These are phyloP conservation scores for Eulemur mongoz DNA, from an alignment of 2,797 vertebrate genomes.

Conservation along the genomic window DNA sequence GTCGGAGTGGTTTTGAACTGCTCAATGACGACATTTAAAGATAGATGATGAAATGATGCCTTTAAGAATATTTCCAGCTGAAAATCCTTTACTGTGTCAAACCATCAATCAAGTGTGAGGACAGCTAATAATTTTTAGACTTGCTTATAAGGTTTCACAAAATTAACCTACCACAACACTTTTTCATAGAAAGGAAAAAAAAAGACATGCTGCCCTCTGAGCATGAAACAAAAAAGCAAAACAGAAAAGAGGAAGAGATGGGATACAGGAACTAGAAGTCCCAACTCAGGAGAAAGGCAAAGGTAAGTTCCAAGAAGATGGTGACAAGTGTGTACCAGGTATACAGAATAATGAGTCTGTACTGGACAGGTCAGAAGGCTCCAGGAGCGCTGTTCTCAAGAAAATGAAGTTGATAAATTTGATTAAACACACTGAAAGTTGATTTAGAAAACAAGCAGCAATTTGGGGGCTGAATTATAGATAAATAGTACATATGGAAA, in stretches of 20 bases:
- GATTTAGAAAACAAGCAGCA: conserved; percentile 11
- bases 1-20: not conserved
- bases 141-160: conserved; percentile 26
- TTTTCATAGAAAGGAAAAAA: not conserved
- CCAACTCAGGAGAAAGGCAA: not conserved
- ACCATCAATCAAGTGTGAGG: not conserved
- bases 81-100: conserved; percentile 21
- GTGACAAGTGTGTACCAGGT: not conserved
- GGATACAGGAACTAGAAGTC: not conserved
- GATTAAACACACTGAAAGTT: not conserved
- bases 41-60: not conserved
- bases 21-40: not conserved
- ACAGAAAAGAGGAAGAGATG: not conserved
- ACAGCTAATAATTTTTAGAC: conserved; percentile 15
- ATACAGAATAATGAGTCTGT: not conserved
- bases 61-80: conserved; percentile 31
- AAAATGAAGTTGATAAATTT: conserved; percentile 14
- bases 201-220: not conserved
- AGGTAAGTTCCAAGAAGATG: not conserved
- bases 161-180: not conserved
- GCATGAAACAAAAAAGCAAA: conserved; percentile 4
- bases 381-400: not conserved
- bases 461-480: not conserved
- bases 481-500: not conserved
- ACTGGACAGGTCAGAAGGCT: not conserved